Conservation (phyloP, 2,888 invertebrate species). For the Spodoptera exigua region DNA sequence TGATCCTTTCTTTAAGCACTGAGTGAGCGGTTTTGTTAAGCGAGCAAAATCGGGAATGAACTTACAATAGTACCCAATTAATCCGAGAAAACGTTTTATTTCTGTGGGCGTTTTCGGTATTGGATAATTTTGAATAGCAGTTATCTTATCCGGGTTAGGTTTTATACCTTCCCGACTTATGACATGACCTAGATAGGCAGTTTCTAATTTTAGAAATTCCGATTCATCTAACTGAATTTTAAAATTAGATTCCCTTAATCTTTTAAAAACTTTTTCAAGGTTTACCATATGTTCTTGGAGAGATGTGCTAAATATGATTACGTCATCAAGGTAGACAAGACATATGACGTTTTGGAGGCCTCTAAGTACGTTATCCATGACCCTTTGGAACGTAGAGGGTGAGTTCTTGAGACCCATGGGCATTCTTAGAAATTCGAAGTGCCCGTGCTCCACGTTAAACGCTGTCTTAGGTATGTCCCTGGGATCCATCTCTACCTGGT, state of each 20-base stretch:
- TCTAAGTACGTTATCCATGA: too few species aligned
- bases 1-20: too few species aligned
- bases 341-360: too few species aligned
- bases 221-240: slow-evolving; percentile 33
- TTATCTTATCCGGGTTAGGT: slow-evolving; percentile 19
- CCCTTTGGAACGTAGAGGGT: too few species aligned
- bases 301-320: neutral
- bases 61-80: slow-evolving; percentile 1
- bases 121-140: neutral
- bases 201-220: slow-evolving; percentile 21
- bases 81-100: slow-evolving; percentile 1
- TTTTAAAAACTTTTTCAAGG: neutral
- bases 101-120: slow-evolving; percentile 1
- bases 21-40: neutral
- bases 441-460: too few species aligned
- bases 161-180: slow-evolving; percentile 12
- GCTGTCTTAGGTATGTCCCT: too few species aligned
- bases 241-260: slow-evolving; percentile 7
- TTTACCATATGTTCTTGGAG: neutral
- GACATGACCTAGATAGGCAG: slow-evolving; percentile 10
- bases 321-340: neutral
- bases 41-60: slow-evolving; percentile 3
- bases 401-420: too few species aligned
- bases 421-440: too few species aligned
- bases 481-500: too few species aligned